Evolutionary conservation across 2,797 vertebrate genomes (phyloP), one percentile per base, ranked within the genome.

Genomic region (Acrossocheilus fasciatus): DNA sequence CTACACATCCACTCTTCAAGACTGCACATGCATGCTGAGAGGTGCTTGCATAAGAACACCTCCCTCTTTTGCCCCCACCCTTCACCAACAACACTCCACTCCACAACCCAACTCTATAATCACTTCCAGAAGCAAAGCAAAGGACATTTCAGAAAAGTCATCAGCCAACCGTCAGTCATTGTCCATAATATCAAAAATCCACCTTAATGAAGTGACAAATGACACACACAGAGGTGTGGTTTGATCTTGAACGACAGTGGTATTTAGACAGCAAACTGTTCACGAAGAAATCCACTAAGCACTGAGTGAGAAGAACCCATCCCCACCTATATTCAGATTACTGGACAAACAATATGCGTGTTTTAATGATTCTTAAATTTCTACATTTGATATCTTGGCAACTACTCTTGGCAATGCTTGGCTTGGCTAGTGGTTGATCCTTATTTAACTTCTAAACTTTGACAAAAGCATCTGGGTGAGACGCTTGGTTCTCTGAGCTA

Each of bases 51-150:
- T 90, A 93, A 95, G 88, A 90, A 89, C 89, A 84, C 39, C 91
- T 90, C 87, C 72, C 85, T 87, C 90, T 91, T 88, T 82, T 78
- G 47, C 83, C 82, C 87, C 43, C 84, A 64, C 75, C 91, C 89
- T 89, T 82, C 20, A 59, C 41, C 69, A 66, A 90, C 66, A 57
- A 57, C 86, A 90, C 89, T 89, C 80, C 89, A 91, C 76, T 87
- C 74, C 85, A 89, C 91, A 88, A 92, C 92, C 89, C 92, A 92
- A 85, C 92, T 91, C 91, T 92, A 89, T 95, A 95, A 95, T 95
- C 89, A 87, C 91, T 95, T 94, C 94, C 95, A 95, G 95, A 94
- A 83, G 76, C 86, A 86, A 85, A 87, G 81, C 82, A 89, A 90
- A 92, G 89, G 88, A 83, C 68, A 73, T 84, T 90, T 90, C 89